These are phyloP conservation scores for Diplolepis rosae DNA, from an alignment of 2,888 invertebrate genomes.

Conservation along the genomic window DNA sequence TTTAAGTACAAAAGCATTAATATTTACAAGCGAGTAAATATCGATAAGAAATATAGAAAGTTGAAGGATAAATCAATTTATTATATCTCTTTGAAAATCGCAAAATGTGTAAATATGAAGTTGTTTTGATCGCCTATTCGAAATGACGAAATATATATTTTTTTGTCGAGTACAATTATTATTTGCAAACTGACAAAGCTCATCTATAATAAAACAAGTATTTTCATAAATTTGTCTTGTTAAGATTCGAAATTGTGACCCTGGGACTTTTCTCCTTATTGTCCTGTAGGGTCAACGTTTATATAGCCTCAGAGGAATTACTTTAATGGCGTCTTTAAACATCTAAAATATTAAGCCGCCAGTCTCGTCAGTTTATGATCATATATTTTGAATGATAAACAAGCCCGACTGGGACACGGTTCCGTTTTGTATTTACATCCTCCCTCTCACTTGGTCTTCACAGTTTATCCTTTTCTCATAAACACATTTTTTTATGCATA, in stretches of 20 bases:
- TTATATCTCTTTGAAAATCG: too few species aligned
- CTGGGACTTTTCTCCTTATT: slow-evolving; percentile 8
- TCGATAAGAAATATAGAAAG: too few species aligned
- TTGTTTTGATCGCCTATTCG: too few species aligned
- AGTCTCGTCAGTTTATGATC: background rate
- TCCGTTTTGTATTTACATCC: background rate
- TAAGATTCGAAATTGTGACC: slow-evolving; percentile 15
- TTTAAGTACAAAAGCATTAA: too few species aligned
- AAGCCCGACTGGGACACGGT: slow-evolving; percentile 8
- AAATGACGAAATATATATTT: too few species aligned
- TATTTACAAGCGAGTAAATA: too few species aligned
- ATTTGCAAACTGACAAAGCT: too few species aligned
- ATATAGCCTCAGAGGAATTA: slow-evolving; percentile 38
- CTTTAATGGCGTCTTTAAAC: slow-evolving; percentile 44
- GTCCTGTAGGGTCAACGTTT: slow-evolving; percentile 8
- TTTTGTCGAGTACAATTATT: too few species aligned
- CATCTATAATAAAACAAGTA: background rate
- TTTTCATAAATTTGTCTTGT: slow-evolving; percentile 6
- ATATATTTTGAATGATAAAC: slow-evolving; percentile 12
- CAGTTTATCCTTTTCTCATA: background rate
- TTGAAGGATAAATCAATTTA: too few species aligned
- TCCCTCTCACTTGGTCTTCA: background rate
- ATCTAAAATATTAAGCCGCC: slow-evolving; percentile 39
- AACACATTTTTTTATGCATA: too few species aligned
- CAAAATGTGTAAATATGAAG: too few species aligned